Conservation (phyloP, 2,888 invertebrate species). For the Drosophila greeni region DNA sequence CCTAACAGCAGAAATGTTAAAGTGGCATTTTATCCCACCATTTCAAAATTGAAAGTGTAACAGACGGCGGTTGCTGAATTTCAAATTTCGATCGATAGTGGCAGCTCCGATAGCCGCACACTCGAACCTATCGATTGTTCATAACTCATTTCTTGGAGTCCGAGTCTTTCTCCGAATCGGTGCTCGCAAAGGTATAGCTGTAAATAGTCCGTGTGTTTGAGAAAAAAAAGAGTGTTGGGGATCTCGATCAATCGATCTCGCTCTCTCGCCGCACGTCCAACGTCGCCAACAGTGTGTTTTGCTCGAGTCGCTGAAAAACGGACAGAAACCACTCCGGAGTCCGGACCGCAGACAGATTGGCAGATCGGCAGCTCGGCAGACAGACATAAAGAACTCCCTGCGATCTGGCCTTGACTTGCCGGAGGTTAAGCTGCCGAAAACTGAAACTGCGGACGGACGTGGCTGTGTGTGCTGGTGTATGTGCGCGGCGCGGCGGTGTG, state of each 20-base stretch:
- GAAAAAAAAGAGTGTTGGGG: slow-evolving; percentile 1
- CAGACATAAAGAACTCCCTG: slow-evolving; percentile 6
- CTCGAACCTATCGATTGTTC: too few species aligned
- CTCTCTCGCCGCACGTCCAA: slow-evolving; percentile 12
- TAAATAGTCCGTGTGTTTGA: background rate
- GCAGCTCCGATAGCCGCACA: too few species aligned
- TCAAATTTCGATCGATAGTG: too few species aligned
- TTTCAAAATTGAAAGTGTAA: too few species aligned
- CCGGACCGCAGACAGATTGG: background rate
- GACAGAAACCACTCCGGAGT: background rate
- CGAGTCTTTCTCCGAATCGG: too few species aligned
- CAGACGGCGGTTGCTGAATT: too few species aligned
- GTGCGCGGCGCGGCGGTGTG: slow-evolving; percentile 39
- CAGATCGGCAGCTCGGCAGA: too few species aligned
- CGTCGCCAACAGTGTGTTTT: slow-evolving; percentile 16
- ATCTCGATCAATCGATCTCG: slow-evolving; percentile 13
- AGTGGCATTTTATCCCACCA: too few species aligned
- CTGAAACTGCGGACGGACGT: slow-evolving; percentile 24
- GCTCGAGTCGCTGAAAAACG: slow-evolving; percentile 15
- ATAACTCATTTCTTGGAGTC: too few species aligned
- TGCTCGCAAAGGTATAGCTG: background rate
- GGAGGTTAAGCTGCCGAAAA: slow-evolving; percentile 40
- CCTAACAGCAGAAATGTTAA: too few species aligned
- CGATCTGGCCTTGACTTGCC: slow-evolving; percentile 32
- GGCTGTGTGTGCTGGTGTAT: slow-evolving; percentile 27